phyloP scores from a whole-genome alignment of 2,113 vertebrate genomes.

The Atherinomorus stipes region DNA sequence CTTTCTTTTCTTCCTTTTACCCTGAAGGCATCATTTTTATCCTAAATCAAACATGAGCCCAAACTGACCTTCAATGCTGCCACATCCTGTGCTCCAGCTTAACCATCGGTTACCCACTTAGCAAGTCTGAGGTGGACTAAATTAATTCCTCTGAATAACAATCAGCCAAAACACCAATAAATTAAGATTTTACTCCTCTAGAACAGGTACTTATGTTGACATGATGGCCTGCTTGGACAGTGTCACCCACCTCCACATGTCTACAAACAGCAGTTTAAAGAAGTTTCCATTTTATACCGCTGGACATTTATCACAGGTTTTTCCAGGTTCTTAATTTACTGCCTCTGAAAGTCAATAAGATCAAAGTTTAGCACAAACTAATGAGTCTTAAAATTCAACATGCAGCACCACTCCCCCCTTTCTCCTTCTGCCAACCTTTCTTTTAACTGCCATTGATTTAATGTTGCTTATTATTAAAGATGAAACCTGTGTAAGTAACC shows the following conservation, averaged over 20 bases:
- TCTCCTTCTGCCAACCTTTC: conserved; percentile 27
- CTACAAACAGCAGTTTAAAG: neutral
- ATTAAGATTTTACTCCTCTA: neutral
- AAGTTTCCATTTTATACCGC: conserved; percentile 11
- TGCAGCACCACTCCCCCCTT: conserved; percentile 10
- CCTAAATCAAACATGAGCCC: too few relatives aligned
- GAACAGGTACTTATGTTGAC: neutral
- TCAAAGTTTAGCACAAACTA: conserved; percentile 54
- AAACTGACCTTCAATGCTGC: too few relatives aligned
- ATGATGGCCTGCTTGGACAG: neutral
- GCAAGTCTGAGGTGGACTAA: too few relatives aligned
- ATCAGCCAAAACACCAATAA: neutral
- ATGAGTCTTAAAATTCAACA: conserved; percentile 41
- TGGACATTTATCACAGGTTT: conserved; percentile 3
- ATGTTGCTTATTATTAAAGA: conserved; percentile 10
- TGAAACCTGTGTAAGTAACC: conserved; percentile 23
- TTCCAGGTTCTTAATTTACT: conserved; percentile 41
- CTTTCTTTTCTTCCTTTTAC: too few relatives aligned
- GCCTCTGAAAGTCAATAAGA: conserved; percentile 55
- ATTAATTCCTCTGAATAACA: neutral
- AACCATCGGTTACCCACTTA: too few relatives aligned
- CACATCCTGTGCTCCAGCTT: too few relatives aligned
- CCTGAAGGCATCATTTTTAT: too few relatives aligned
- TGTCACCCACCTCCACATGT: neutral
- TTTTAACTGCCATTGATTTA: conserved; percentile 10